Conservation (phyloP, 1,140 invertebrate genomes). For the Ceratina calcarata region DNA sequence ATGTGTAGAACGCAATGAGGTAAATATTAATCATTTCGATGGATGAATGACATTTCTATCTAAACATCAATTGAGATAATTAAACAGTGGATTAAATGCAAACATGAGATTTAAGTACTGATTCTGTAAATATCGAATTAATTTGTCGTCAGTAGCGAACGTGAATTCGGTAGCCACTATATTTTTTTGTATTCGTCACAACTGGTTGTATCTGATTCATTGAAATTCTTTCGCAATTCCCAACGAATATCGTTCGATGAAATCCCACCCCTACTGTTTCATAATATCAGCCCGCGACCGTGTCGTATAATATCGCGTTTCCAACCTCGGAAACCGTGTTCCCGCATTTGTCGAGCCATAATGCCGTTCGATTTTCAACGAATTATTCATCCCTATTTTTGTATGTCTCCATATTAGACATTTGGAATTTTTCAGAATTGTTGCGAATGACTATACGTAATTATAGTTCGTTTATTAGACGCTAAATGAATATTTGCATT, state of each 20-base stretch:
- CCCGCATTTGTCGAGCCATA: no score
- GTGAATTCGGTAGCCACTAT: not conserved
- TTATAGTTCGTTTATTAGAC: not conserved
- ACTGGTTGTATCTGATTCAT: not conserved
- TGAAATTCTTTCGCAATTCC: constrained; percentile 13
- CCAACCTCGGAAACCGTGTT: no score
- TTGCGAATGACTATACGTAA: not conserved
- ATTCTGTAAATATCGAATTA: no score
- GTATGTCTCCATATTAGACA: not conserved
- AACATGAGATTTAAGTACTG: no score
- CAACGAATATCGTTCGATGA: not conserved
- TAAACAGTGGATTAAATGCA: no score
- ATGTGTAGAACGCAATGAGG: no score
- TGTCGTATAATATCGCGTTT: not conserved
- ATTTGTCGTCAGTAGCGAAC: no score
- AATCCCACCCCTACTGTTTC: not conserved
- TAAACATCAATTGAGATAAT: no score
- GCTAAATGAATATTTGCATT: no score
- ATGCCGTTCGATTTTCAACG: not conserved
- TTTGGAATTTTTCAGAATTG: not conserved
- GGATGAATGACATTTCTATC: no score
- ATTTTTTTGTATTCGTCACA: constrained; percentile 23
- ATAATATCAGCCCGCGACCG: not conserved
- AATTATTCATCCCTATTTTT: constrained; percentile 1
- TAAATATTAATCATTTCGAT: no score